These are phyloP conservation scores for Acrossocheilus wenchowensis DNA, from an alignment of 2,797 vertebrate genomes.

Conservation along the genomic window DNA sequence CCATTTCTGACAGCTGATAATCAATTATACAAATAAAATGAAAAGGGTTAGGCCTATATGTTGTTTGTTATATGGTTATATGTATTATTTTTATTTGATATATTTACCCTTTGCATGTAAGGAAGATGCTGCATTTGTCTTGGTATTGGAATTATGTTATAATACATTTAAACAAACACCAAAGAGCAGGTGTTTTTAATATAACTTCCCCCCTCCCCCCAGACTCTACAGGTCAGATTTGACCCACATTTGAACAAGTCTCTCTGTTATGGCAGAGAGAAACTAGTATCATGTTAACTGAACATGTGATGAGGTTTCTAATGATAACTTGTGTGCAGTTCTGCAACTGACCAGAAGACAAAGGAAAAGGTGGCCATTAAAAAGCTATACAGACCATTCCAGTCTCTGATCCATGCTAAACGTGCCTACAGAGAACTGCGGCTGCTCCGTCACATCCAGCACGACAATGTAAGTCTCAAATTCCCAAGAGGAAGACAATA, in stretches of 20 bases:
- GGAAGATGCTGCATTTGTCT: not conserved
- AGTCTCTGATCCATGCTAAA: constrained; percentile 82
- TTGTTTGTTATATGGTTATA: not conserved
- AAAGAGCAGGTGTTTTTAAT: not conserved
- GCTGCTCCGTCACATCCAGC: constrained; percentile 81
- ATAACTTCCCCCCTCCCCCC: not conserved
- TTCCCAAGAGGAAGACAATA: not conserved
- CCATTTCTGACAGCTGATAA: not conserved
- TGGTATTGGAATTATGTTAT: not conserved
- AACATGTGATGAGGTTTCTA: not conserved
- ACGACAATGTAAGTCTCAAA: constrained; percentile 79
- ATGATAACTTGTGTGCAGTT: constrained; percentile 65
- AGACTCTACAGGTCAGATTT: not conserved
- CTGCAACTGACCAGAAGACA: constrained; percentile 76
- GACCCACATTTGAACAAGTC: not conserved
- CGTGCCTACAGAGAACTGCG: constrained; percentile 84
- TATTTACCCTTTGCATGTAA: not conserved
- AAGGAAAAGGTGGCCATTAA: constrained; percentile 84
- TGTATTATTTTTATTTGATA: not conserved
- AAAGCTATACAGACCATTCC: constrained; percentile 84
- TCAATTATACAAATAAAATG: not conserved
- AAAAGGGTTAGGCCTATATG: not conserved
- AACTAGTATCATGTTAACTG: not conserved
- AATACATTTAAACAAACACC: not conserved
- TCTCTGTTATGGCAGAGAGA: not conserved